Conservation (phyloP, 2,797 vertebrate genomes). For the Oreochromis mossambicus region DNA sequence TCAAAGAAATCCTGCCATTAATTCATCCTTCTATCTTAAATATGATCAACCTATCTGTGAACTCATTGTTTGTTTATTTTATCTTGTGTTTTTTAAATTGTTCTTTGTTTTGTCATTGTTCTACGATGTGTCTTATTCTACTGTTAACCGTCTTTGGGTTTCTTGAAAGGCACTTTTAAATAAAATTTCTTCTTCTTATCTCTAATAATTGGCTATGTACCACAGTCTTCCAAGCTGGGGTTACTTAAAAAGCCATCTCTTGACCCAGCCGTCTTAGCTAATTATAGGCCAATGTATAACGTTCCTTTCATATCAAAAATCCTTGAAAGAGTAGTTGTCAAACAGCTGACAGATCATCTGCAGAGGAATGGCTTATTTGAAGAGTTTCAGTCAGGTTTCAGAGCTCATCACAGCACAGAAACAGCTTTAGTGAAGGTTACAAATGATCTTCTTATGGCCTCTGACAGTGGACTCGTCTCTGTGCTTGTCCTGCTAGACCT, state of each 20-base stretch:
- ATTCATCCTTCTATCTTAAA: background rate
- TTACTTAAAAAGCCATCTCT: background rate
- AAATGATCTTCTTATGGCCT: background rate
- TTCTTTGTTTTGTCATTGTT: background rate
- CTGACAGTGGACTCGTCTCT: background rate
- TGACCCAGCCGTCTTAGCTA: fast-evolving
- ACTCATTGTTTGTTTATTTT: background rate
- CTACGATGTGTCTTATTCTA: background rate
- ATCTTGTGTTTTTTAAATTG: background rate
- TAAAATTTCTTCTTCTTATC: background rate
- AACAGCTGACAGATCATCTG: fast-evolving
- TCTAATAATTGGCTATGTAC: background rate
- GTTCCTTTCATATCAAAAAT: background rate
- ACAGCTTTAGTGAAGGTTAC: background rate
- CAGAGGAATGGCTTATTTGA: background rate
- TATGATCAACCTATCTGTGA: background rate
- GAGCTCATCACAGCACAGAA: background rate
- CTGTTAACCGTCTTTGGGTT: background rate
- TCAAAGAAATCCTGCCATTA: background rate
- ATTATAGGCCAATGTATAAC: background rate
- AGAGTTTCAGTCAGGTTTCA: background rate
- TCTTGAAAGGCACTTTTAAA: background rate
- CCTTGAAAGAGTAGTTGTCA: background rate
- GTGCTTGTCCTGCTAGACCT: background rate
- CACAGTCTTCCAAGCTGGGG: background rate